Conservation (phyloP, 2,113 vertebrate genomes). For the Anthoscopus minutus region DNA sequence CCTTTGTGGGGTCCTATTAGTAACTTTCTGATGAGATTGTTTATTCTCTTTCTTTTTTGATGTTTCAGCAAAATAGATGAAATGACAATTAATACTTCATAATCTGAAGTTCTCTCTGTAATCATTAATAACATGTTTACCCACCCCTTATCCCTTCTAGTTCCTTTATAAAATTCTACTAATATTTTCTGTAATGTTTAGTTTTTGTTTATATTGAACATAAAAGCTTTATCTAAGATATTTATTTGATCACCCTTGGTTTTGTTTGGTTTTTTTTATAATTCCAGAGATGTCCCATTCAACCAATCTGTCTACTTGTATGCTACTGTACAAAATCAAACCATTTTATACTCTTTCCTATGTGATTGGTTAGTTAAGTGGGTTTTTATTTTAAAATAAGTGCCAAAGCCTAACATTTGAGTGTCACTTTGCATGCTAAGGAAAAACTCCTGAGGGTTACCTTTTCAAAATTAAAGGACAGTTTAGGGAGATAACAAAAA, state of each 20-base stretch:
- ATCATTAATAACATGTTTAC: constrained; percentile 22
- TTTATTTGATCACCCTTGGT: not conserved
- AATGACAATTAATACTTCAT: constrained; percentile 62
- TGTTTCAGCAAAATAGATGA: constrained; percentile 44
- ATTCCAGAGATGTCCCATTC: not conserved
- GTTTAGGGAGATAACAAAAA: not conserved
- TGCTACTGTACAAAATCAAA: not conserved
- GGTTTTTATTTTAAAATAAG: not conserved
- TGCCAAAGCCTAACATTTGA: not conserved
- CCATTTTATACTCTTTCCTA: not conserved
- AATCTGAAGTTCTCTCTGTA: constrained; percentile 34
- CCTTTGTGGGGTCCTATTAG: constrained; percentile 14
- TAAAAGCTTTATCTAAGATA: not conserved
- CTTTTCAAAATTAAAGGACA: not conserved
- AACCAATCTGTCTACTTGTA: not conserved
- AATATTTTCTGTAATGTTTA: constrained; percentile 43
- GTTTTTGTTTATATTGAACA: not conserved
- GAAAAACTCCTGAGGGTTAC: not conserved
- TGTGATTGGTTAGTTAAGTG: not conserved
- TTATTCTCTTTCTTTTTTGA: not conserved
- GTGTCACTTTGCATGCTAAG: not conserved
- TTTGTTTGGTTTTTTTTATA: not conserved
- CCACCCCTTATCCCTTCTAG: not conserved
- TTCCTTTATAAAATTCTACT: constrained; percentile 22
- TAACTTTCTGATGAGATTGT: not conserved